Base-by-base conservation (phyloP, 2,113 vertebrate species). In the Ophthalmolycus amberensis region DNA sequence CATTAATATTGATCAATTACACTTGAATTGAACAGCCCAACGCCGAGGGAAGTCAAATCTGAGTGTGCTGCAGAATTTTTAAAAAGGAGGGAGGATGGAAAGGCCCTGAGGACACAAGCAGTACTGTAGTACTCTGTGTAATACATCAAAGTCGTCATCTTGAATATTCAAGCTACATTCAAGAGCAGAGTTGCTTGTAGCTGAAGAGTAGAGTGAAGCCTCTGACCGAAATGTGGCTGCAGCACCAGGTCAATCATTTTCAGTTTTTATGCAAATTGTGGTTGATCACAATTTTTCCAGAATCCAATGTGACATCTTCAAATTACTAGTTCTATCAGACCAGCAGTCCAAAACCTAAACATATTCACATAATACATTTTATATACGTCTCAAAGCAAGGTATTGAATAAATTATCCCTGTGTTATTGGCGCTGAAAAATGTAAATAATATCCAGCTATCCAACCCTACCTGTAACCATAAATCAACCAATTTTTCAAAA, bases 81-180 rank as follows among this genome's bases (percentile, higher is more conserved):
- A 48, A 20, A 71, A 14, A 14, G 18, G 32, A 56, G 22, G 52
- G 52, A 56, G n/a, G 22, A 27, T 32, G 6, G 18, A 77, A 29
- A 65, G 3, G 37, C 66, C 84, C 78, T 0, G 48, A 87, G 63
- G 80, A 64, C 25, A 71, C 6, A 58, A 38, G 77, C 70, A 75
- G 37, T 70, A 71, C 59, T 64, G 66, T 15, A 25, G 14, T 44
- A 11, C 54, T 62, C 34, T 15, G 27, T 73, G 73, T 56, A 11
- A 56, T 29, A 62, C 87, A 75, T 85, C 73, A 89, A 75, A 85
- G 77, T 58, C 7, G 67, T 42, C 44, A 37, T 14, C 34, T 52
- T 29, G 4, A 64, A 65, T 71, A 46, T 75, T 66, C 46, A 56
- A 48, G 29, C 5, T 37, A 16, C 38, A 20, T 54, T 79, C 38